Evolutionary conservation across 2,797 vertebrate genomes (phyloP), one percentile per base, ranked within the genome.

Genomic region (Cirrhinus molitorella): DNA sequence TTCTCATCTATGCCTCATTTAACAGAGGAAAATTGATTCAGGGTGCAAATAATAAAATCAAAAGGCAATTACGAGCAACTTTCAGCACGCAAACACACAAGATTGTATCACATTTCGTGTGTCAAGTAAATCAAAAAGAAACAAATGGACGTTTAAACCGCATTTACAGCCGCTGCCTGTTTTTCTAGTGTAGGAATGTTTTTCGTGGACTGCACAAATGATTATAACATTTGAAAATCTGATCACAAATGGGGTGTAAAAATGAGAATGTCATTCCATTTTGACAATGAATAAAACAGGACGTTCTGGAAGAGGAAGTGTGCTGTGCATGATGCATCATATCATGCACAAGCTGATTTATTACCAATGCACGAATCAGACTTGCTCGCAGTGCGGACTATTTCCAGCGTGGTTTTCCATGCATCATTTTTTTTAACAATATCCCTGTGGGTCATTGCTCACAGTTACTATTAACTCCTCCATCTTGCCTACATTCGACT

Each of bases 11-110:
- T 3, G 55, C 53, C 21, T 72, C 67, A 37, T 81, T 81, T 72
- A 73, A 81, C 68, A 37, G 43, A 21, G 55, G 57, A 31, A 59
- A 63, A 81, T 45, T 23, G 67, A 72, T 80, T 80, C 53, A 31
- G 53, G 47, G 7, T 28, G 19, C 23, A 34, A 45, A 61, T 61
- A 34, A 19, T 34, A 31, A 59, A 61, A 80, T 14, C 10, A 80
- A 23, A 79, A 80, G 28, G 2, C 66, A 70, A 68, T 65, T 78
- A 45, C 11, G 23, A 28, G 23, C 1, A 61, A 77, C 74, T 45
- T 79, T 28, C 49, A 49, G 37, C 53, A 81, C 57, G 67, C 68
- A 21, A 72, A 59, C 21, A 80, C 37, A 49, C 25, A 34, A 45
- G 28, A 72, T 72, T 47, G 8, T 31, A 61, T 61, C 23, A 47